A percentile compares a stretch with the other conserved stretches of the same genome.
phyloP scores from a whole-genome alignment of 2,888 invertebrate species.

The Melieria crassipennis region DNA sequence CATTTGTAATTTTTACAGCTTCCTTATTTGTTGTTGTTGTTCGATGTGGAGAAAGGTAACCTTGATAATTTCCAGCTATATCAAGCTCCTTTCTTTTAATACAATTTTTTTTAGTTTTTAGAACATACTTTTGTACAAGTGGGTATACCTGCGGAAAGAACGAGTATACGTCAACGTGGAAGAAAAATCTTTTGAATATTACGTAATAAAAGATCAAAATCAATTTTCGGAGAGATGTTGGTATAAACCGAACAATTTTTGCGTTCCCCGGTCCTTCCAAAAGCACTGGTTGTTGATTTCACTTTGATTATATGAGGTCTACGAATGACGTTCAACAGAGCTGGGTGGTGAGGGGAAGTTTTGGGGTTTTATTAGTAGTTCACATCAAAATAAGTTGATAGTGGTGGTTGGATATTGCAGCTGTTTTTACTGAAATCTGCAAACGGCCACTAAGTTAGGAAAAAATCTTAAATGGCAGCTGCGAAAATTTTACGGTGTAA shows the following conservation, averaged over 20 bases:
- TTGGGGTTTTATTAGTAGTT: neutral
- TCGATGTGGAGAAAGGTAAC: conserved; percentile 16
- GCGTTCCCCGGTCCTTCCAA: no score
- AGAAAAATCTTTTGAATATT: no score
- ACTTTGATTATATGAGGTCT: no score
- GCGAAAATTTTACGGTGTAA: conserved; percentile 1
- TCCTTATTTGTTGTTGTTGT: neutral
- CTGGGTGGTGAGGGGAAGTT: neutral
- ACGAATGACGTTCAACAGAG: no score
- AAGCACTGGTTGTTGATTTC: no score
- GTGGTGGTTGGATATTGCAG: neutral
- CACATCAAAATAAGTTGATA: neutral
- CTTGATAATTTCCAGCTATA: conserved; percentile 14
- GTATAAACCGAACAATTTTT: no score
- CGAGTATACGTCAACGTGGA: no score
- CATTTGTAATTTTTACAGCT: neutral
- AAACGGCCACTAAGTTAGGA: neutral
- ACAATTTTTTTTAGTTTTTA: neutral
- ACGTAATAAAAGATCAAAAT: no score
- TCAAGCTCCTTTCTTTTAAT: neutral
- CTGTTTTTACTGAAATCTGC: conserved; percentile 20
- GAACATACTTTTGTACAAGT: no score
- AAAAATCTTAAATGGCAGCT: neutral
- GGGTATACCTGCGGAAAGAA: no score
- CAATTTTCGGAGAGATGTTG: no score